Evolutionary conservation across 2,113 vertebrate genomes (phyloP).

Genomic region (Progne subis): DNA sequence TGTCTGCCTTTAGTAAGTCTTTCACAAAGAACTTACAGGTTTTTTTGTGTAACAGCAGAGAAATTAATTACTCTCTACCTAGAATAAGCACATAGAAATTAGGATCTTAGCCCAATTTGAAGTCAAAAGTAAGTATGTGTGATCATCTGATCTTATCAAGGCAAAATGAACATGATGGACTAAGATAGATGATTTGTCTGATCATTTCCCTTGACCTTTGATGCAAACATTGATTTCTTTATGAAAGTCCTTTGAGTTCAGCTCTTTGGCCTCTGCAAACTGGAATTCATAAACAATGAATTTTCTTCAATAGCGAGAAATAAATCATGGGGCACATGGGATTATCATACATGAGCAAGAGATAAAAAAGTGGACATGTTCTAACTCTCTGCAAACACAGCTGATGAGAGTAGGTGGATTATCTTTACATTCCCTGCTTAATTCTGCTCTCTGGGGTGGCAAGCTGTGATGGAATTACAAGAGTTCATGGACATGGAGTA

Average conservation of each 20-base stretch:
- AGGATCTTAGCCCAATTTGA: not conserved
- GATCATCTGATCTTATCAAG: not conserved
- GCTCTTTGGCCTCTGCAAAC: not conserved
- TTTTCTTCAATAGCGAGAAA: not conserved
- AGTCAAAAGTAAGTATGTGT: not conserved
- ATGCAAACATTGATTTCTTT: not conserved
- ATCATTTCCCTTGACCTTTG: not conserved
- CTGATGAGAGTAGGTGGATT: not conserved
- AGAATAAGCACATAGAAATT: not conserved
- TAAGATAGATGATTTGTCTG: not conserved
- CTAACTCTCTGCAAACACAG: not conserved
- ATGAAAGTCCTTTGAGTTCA: not conserved
- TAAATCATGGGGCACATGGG: not conserved
- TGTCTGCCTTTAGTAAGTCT: not conserved
- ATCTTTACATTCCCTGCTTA: not conserved
- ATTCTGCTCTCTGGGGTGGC: not conserved
- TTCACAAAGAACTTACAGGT: not conserved
- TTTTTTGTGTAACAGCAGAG: not conserved
- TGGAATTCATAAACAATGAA: not conserved
- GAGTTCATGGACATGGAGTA: not conserved
- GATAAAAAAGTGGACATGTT: not conserved
- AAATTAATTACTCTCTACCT: not conserved
- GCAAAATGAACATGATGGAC: not conserved
- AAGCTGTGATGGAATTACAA: not conserved
- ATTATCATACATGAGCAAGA: not conserved